Conservation (phyloP, 2,888 invertebrate genomes). For the Homarus gammarus region DNA sequence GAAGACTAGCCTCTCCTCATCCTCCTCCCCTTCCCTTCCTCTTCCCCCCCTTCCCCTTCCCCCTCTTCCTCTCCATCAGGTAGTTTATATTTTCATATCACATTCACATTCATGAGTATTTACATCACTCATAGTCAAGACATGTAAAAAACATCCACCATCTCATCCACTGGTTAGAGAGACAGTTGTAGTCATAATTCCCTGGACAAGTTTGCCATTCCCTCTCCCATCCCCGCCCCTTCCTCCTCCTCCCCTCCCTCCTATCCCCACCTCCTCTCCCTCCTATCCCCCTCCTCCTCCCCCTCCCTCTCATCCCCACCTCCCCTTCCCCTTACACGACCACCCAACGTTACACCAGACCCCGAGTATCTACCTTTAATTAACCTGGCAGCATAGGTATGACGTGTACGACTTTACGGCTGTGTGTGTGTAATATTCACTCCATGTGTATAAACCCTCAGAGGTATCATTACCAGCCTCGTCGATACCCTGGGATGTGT, state of each 20-base stretch:
- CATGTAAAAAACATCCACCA: too few species aligned
- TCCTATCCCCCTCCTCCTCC: neutral
- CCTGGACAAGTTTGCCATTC: too few species aligned
- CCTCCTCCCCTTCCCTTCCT: neutral
- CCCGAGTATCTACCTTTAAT: neutral
- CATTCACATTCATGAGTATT: too few species aligned
- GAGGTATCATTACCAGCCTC: too few species aligned
- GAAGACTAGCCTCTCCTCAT: neutral
- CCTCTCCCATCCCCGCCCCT: too few species aligned
- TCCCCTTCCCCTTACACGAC: neutral
- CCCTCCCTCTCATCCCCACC: neutral
- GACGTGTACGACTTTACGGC: neutral
- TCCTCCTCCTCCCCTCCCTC: neutral
- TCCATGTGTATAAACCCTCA: too few species aligned
- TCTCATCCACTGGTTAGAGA: too few species aligned
- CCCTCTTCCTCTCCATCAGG: constrained; percentile 5
- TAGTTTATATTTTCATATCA: neutral
- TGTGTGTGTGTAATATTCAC: too few species aligned
- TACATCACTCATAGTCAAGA: too few species aligned
- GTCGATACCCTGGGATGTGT: too few species aligned
- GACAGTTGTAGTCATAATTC: too few species aligned
- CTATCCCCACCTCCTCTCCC: neutral
- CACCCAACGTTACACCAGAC: neutral
- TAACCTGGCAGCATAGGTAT: neutral
- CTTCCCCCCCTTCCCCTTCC: neutral